These are phyloP conservation scores for Pachliopta kotzebuea DNA, from an alignment of 2,888 invertebrate genomes.

Conservation along the genomic window DNA sequence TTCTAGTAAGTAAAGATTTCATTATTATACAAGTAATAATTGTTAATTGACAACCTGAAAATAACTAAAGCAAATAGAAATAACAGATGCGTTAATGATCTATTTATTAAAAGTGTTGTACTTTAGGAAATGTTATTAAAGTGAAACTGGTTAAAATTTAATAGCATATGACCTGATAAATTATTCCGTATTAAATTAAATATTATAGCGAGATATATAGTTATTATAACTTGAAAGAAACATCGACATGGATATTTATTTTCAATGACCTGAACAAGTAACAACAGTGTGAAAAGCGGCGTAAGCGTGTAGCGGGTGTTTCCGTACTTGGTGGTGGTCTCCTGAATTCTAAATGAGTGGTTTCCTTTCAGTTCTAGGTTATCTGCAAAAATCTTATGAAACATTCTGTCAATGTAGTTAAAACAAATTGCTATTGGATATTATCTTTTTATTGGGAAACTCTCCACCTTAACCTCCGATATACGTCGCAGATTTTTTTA, in stretches of 20 bases:
- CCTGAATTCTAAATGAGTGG: constrained; percentile 26
- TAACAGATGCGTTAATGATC: too few relatives aligned
- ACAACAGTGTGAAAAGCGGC: constrained; percentile 25
- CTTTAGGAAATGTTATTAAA: too few relatives aligned
- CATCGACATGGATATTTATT: constrained; percentile 6
- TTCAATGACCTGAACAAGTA: constrained; percentile 18
- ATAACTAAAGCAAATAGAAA: too few relatives aligned
- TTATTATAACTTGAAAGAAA: background rate
- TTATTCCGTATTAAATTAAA: background rate
- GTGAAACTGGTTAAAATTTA: too few relatives aligned
- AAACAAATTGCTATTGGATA: background rate
- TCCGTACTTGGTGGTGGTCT: constrained; percentile 26
- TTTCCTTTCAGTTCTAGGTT: constrained; percentile 13
- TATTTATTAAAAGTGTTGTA: too few relatives aligned
- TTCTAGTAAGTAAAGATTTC: too few relatives aligned
- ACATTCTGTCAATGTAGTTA: background rate
- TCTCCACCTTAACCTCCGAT: background rate
- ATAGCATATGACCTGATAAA: too few relatives aligned
- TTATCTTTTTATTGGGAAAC: background rate
- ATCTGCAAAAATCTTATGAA: constrained; percentile 5
- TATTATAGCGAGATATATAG: background rate
- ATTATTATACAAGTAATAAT: too few relatives aligned
- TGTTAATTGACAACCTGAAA: too few relatives aligned
- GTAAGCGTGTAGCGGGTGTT: constrained; percentile 25
- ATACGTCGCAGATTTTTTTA: too few relatives aligned